Percentiles rank a stretch among this genome's conserved stretches.
Evolutionary conservation across 2,113 vertebrate species (phyloP).

Genomic region (Mugil cephalus): DNA sequence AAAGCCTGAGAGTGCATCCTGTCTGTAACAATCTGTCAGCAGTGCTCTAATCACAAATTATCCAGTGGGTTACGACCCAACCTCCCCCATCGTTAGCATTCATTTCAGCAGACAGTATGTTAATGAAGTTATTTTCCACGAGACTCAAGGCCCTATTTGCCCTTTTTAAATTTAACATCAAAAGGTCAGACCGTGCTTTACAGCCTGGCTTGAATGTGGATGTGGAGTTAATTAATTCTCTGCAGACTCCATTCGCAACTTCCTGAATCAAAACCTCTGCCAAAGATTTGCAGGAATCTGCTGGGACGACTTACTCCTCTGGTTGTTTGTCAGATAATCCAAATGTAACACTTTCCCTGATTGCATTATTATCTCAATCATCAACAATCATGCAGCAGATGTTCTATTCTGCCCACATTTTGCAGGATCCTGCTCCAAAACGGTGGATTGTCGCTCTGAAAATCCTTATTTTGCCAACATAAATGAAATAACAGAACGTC

Average conservation of each 20-base stretch:
- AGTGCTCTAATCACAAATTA: background rate
- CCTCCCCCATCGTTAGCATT: conserved; percentile 12
- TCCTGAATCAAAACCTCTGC: background rate
- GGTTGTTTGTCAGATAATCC: no score
- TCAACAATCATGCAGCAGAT: background rate
- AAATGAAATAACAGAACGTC: background rate
- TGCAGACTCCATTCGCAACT: background rate
- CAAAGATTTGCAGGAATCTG: background rate
- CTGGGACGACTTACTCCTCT: no score
- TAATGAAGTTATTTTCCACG: conserved; percentile 30
- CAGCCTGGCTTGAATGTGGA: background rate
- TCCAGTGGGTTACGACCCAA: background rate
- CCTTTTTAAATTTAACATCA: conserved; percentile 22
- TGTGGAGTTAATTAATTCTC: conserved; percentile 27
- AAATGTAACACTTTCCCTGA: no score
- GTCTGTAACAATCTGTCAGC: background rate
- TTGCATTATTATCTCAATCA: background rate
- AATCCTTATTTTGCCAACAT: background rate
- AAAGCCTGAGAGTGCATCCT: background rate
- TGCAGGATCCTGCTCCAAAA: background rate
- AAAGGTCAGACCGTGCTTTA: conserved; percentile 30
- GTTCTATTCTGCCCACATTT: background rate
- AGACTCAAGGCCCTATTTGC: conserved; percentile 20
- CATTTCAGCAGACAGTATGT: conserved; percentile 10
- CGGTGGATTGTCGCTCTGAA: background rate